phyloP scores from a whole-genome alignment of 2,888 invertebrate species.

The Synanthedon vespiformis region DNA sequence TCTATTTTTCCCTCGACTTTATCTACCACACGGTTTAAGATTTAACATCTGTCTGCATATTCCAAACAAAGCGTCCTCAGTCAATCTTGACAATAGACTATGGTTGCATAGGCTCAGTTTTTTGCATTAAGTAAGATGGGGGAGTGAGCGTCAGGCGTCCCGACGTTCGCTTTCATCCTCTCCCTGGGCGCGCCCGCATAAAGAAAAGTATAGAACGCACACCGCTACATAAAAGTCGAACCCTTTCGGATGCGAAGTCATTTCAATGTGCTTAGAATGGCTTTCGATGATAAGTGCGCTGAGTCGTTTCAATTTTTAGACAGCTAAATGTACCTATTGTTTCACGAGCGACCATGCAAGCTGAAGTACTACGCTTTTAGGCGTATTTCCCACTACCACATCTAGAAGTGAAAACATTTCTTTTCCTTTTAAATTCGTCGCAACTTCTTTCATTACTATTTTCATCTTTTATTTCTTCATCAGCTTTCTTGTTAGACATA shows the following conservation, averaged over 20 bases:
- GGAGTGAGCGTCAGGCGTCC: constrained; percentile 44
- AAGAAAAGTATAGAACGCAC: constrained; percentile 35
- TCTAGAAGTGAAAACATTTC: too few species aligned
- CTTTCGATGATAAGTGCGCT: constrained; percentile 64
- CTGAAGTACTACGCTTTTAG: constrained; percentile 17
- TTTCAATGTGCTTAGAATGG: constrained; percentile 55
- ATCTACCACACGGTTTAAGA: constrained; percentile 13
- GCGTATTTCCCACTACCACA: not conserved
- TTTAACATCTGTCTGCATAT: constrained; percentile 30
- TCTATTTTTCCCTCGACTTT: constrained; percentile 14
- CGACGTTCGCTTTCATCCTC: constrained; percentile 60
- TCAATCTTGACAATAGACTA: constrained; percentile 55
- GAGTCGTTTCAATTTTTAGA: constrained; percentile 58
- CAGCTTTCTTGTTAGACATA: too few species aligned
- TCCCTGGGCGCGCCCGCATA: constrained; percentile 47
- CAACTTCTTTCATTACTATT: too few species aligned
- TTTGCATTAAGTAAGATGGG: constrained; percentile 56
- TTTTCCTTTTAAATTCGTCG: too few species aligned
- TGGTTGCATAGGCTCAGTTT: constrained; percentile 48
- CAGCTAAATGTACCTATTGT: constrained; percentile 61
- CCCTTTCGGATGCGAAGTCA: constrained; percentile 43
- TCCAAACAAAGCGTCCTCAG: constrained; percentile 49
- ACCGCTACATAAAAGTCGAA: constrained; percentile 19
- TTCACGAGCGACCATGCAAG: constrained; percentile 31
- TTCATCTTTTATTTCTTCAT: too few species aligned